Evolutionary conservation across 1,140 invertebrate species (phyloP).

Genomic region (Solen grandis): DNA sequence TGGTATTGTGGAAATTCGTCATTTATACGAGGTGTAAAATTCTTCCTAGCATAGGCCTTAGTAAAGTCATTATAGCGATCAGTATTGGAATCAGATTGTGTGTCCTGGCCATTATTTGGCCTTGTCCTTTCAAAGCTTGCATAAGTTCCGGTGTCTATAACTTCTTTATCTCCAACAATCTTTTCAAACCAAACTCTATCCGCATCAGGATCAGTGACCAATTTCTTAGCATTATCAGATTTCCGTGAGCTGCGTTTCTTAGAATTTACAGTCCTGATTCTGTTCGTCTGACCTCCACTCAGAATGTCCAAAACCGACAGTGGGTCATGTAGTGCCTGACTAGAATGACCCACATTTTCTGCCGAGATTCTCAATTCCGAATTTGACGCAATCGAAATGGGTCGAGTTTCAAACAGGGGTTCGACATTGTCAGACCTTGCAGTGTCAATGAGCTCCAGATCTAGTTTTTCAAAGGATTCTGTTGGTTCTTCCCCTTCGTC

Average conservation of each 20-base stretch:
- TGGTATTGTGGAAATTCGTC: conserved; percentile 39
- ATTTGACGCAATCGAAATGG: background rate
- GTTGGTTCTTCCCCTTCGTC: background rate
- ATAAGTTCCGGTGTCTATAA: conserved; percentile 38
- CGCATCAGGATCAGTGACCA: conserved; percentile 23
- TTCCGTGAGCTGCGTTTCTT: background rate
- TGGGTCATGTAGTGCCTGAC: conserved; percentile 28
- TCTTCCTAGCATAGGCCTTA: conserved; percentile 22
- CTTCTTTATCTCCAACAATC: conserved; percentile 46
- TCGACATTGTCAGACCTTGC: background rate
- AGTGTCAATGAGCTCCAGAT: background rate
- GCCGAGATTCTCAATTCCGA: background rate
- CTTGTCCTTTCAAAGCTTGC: conserved; percentile 43
- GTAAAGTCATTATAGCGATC: conserved; percentile 17
- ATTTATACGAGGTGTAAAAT: conserved; percentile 34
- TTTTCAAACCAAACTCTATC: conserved; percentile 53
- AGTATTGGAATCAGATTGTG: conserved; percentile 26
- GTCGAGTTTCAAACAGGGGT: background rate
- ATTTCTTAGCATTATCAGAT: background rate
- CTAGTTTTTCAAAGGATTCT: conserved; percentile 20
- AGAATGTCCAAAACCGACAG: conserved; percentile 46
- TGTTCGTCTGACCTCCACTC: conserved; percentile 10
- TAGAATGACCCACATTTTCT: conserved; percentile 47
- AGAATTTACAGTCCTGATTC: background rate
- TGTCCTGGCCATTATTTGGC: conserved; percentile 9